phyloP scores from a whole-genome alignment of 2,113 vertebrate species.

The Tragelaphus scriptus region DNA sequence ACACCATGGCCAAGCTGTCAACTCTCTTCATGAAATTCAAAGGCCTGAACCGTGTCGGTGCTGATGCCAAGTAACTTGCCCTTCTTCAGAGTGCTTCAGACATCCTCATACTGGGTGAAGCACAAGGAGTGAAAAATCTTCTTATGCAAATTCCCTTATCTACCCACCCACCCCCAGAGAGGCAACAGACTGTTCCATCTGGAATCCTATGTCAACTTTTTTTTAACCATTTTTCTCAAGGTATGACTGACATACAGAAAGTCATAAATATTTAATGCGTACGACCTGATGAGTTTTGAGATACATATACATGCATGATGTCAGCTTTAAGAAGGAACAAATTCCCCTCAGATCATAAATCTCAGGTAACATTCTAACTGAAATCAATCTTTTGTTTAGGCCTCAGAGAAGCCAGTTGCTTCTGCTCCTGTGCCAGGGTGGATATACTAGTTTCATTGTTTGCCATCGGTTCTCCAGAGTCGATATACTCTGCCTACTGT shows the following conservation, averaged over 20 bases:
- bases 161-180: not conserved
- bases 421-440: not conserved
- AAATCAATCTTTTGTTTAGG: not conserved
- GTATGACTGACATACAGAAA: not conserved
- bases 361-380: not conserved
- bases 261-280: not conserved
- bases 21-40: not conserved
- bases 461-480: not conserved
- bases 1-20: not conserved
- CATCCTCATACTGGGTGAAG: not conserved
- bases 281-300: not conserved
- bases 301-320: not conserved
- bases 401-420: not conserved
- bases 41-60: not conserved
- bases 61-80: not conserved
- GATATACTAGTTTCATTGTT: not conserved
- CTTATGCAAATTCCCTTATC: not conserved
- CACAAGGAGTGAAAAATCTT: not conserved
- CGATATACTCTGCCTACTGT: not conserved
- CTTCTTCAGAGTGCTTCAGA: not conserved
- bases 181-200: not conserved
- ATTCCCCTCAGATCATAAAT: not conserved
- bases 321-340: not conserved
- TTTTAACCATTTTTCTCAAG: not conserved
- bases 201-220: not conserved